Evolutionary conservation across 2,113 vertebrate genomes (phyloP), one percentile per base, ranked within the genome.

Genomic region (Toxotes chatareus): DNA sequence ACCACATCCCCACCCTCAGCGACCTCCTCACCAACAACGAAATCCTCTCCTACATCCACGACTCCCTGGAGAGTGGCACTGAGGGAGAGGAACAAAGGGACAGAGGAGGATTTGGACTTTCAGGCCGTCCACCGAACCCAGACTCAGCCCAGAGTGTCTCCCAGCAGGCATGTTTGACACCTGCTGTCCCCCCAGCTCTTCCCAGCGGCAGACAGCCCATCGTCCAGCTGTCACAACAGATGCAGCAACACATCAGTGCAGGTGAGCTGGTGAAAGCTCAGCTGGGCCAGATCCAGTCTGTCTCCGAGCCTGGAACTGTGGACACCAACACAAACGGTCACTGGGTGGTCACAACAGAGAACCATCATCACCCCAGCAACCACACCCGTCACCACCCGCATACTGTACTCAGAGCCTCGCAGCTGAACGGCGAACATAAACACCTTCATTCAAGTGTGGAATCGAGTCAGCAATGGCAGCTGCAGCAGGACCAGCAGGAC

Each of bases 41-140:
- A 42, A 93, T 96, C 65, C 89, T 95, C 5, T 95, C 95, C 56
- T 94, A 88, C 4, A 63, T 93, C 63, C 96, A 95, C 0, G 42
- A 93, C 61, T 92, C 84, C 0, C 82, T 92, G 11, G 85, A 93
- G 34, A 55, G 7, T 0, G 68, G 7, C 1, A 2, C 53, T 0
- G 69, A 63, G 13, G 47, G 12, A 19, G 62, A 32, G 10, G 63
- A 64, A 4, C 53, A 38, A 5, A 55, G 60, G 49, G 55, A 61
- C 21, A 19, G 34, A 42, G 51, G 23, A 34, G 55, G 74, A 14
- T 67, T 61, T 11, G 79, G 34, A 46, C 53, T n/a, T 12, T 21
- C 27, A 1, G 42, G 9, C 70, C 17, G 5, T 12, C 17, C n/a
- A 27, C 49, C 68, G 27, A 63, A 71, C 56, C 38, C 53, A 4